These are phyloP conservation scores for Disparrhopalites patrizii DNA, from an alignment of 2,888 invertebrate genomes.

Conservation along the genomic window DNA sequence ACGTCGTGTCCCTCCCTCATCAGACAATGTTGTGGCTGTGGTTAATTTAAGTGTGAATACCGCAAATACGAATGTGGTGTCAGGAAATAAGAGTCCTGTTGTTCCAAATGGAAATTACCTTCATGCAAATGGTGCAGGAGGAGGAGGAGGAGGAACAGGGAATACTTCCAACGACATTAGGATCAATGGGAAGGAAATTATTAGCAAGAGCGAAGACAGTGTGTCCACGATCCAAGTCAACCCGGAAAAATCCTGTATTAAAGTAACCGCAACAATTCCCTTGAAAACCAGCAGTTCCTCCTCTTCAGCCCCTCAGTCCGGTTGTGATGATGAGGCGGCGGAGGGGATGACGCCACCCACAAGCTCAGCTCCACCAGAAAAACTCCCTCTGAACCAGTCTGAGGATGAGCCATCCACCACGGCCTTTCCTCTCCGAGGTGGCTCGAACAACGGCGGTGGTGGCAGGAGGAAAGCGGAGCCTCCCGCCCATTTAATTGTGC, in stretches of 20 bases:
- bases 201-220: slow-evolving; percentile 3
- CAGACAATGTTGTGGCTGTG: slow-evolving; percentile 20
- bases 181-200: slow-evolving; percentile 21
- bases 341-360: slow-evolving; percentile 27
- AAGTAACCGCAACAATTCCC: slow-evolving; percentile 20
- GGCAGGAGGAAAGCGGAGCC: neutral
- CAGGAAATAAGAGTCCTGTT: neutral
- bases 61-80: slow-evolving; percentile 8
- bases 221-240: slow-evolving; percentile 24
- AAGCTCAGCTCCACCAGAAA: slow-evolving; percentile 16
- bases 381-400: too few relatives aligned
- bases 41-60: slow-evolving; percentile 19
- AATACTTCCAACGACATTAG: slow-evolving; percentile 15
- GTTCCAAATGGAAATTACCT: too few relatives aligned
- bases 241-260: slow-evolving; percentile 27
- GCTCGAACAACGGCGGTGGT: neutral
- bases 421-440: neutral
- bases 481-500: slow-evolving; percentile 36
- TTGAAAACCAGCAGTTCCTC: neutral
- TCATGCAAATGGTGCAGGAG: neutral
- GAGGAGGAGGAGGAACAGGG: too few relatives aligned
- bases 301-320: slow-evolving; percentile 1
- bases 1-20: neutral
- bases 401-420: too few relatives aligned
- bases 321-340: too few relatives aligned